Evolutionary conservation across 2,888 invertebrate genomes (phyloP), one percentile per base, ranked within the genome.

Genomic region (Eremobia ochroleuca): DNA sequence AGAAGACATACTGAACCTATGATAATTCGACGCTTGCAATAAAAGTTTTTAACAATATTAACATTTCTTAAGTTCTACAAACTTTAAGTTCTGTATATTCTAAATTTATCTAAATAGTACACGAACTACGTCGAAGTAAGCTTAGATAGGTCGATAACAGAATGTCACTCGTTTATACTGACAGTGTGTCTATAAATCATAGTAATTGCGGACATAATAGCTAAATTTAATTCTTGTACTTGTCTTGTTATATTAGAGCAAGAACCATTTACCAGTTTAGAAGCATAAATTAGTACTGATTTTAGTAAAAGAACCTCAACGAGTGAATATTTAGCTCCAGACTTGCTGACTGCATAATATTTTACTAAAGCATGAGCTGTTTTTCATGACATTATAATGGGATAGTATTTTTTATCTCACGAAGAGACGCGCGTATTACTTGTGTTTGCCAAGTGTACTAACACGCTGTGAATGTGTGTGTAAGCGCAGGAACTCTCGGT

Each of bases 201-300:
- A 31, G 69, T 68, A 82, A 85, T 81, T 82, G 67, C 76, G 76
- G 82, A 87, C 74, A 71, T 77, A 67, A 75, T 58, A 73, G 75
- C 82, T 87, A 81, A 87, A 88, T 82, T 88, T 87, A 87, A 87
- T 85, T 87, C 74, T 73, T 75, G 69, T 43, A 78, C 78, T 82
- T 69, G 70, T 59, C 64, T 75, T 55, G 61, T 76, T 58, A 67
- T 71, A 71, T 65, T 81, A 52, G 58, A 70, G 61, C 59, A 61
- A 43, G 72, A 64, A 65, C n/a, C 15, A 37, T 43, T 71, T 34
- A 81, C 37, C 0, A 43, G 43, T 49, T 75, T 11, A 58, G 40
- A 58, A 55, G 15, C 4, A 28, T 76, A 58, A 43, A 49, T 43
- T 52, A 40, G 4, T 25, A 37, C 1, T 34, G 18, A 64, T 43